Percentiles rank a stretch among this genome's conserved stretches.
Evolutionary conservation across 2,888 invertebrate species (phyloP).

Genomic region (Drosophila meridionalis): DNA sequence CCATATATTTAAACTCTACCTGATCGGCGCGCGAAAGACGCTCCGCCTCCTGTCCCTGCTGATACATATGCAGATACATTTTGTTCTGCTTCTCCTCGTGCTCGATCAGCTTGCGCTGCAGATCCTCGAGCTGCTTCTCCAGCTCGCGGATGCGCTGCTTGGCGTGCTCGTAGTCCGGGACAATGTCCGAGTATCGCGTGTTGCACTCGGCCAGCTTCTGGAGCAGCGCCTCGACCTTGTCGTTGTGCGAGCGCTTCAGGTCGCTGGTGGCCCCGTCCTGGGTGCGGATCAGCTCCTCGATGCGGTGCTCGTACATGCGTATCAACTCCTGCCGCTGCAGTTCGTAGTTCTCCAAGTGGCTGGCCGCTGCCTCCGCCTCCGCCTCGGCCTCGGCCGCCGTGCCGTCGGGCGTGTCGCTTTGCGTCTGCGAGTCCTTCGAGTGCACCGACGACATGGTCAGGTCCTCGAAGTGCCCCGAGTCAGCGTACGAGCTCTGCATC

Average conservation of each 20-base stretch:
- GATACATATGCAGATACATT: constrained; percentile 93
- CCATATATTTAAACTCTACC: constrained; percentile 84
- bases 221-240: constrained; percentile 90
- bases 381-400: constrained; percentile 38
- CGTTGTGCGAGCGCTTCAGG: constrained; percentile 91
- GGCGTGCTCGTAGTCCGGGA: constrained; percentile 91
- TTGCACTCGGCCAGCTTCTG: constrained; percentile 91
- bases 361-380: constrained; percentile 52
- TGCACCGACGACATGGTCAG: constrained; percentile 90
- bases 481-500: constrained; percentile 92
- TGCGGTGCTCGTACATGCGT: constrained; percentile 90
- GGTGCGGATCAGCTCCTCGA: constrained; percentile 90
- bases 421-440: constrained; percentile 89
- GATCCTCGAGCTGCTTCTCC: constrained; percentile 90
- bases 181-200: constrained; percentile 91
- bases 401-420: constrained; percentile 83
- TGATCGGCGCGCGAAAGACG: constrained; percentile 89
- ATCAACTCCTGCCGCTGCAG: constrained; percentile 89
- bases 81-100: constrained; percentile 91
- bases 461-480: constrained; percentile 95
- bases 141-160: constrained; percentile 89
- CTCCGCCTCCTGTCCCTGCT: constrained; percentile 93
- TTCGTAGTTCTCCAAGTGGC: constrained; percentile 86
- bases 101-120: constrained; percentile 89
- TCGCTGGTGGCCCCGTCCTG: constrained; percentile 89